phyloP scores from a whole-genome alignment of 2,888 invertebrate species.

The Eupithecia abbreviata region DNA sequence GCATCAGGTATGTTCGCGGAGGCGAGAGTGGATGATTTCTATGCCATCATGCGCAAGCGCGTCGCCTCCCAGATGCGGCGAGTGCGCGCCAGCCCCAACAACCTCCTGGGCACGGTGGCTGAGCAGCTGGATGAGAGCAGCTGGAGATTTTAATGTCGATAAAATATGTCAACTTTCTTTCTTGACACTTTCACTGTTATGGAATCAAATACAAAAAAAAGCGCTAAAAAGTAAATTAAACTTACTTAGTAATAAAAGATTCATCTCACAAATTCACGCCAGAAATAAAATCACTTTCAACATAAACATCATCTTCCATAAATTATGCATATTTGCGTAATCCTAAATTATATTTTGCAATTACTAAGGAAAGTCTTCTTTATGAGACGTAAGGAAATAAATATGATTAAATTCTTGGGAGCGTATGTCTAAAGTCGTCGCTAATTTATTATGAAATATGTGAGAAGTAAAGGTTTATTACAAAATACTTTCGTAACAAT shows the following conservation, averaged over 20 bases:
- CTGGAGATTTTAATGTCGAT: background rate
- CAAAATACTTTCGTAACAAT: conserved; percentile 59
- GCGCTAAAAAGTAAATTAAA: background rate
- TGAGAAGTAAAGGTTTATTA: conserved; percentile 56
- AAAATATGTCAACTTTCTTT: background rate
- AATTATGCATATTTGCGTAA: conserved; percentile 31
- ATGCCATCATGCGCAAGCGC: no score
- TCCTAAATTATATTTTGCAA: conserved; percentile 37
- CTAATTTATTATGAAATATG: conserved; percentile 57
- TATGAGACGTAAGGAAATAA: conserved; percentile 46
- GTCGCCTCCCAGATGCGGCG: no score
- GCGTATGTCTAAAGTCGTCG: conserved; percentile 49
- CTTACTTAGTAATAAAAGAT: conserved; percentile 10
- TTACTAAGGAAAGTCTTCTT: conserved; percentile 40
- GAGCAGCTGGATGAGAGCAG: no score
- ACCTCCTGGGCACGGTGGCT: no score
- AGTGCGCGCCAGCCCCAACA: no score
- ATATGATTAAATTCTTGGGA: conserved; percentile 58
- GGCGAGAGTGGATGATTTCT: no score
- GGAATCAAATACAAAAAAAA: conserved; percentile 11
- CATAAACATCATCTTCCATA: conserved; percentile 28
- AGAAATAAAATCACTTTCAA: conserved; percentile 19
- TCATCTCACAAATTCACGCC: conserved; percentile 5
- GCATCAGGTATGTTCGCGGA: no score
- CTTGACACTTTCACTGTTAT: conserved; percentile 2